phyloP scores from a whole-genome alignment of 2,888 invertebrate genomes.

The Drosophila pseudotakahashii region DNA sequence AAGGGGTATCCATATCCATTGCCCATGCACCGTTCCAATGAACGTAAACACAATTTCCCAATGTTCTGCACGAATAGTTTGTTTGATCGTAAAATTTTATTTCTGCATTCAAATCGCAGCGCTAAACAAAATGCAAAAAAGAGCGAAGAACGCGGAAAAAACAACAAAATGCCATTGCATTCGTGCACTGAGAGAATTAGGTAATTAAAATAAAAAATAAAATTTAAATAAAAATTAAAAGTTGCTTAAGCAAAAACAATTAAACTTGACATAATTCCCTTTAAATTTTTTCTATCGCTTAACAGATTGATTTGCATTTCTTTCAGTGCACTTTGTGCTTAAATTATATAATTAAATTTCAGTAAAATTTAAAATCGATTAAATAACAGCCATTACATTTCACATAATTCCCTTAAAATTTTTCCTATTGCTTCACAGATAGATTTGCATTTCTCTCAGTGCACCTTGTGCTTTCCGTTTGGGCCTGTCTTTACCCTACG shows the following conservation, averaged over 20 bases:
- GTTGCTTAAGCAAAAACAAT: no score
- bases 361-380: no score
- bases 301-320: no score
- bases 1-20: conserved; percentile 41
- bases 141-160: conserved; percentile 27
- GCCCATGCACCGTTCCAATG: conserved; percentile 60
- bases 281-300: no score
- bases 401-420: no score
- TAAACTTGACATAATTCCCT: no score
- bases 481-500: conserved; percentile 11
- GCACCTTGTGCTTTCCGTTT: conserved; percentile 2
- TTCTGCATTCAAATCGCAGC: conserved; percentile 72
- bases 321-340: no score
- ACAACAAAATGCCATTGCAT: conserved; percentile 55
- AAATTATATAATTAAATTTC: no score
- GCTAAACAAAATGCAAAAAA: conserved; percentile 53
- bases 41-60: conserved; percentile 75
- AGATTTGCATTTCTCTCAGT: background rate
- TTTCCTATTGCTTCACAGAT: no score
- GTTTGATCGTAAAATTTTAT: conserved; percentile 78
- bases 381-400: no score
- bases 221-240: no score
- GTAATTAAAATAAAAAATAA: no score
- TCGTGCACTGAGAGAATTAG: background rate
- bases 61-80: conserved; percentile 79